Base-by-base conservation (phyloP, 2,888 invertebrate species). In the Homarus gammarus region DNA sequence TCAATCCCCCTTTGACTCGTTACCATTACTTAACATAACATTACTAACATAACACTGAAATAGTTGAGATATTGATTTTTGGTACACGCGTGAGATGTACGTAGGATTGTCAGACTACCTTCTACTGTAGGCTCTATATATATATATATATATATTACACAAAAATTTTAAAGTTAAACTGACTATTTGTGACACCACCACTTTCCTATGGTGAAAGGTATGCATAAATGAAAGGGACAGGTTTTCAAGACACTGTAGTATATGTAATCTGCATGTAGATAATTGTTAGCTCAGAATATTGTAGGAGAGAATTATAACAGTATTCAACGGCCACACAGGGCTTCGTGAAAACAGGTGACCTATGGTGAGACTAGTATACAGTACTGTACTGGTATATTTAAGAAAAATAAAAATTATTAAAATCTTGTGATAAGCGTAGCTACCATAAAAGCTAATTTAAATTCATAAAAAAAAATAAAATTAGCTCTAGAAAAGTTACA, bases 141-240 rank as follows among this genome's bases (percentile, higher is more conserved):
- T 49, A 49, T 56, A 56, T 18, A 56, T 56, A 56, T 15, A 56
- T 18, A 64, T 64, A 56, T 56, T 56, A 56, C 56, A 56, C 22
- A 56, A 56, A 18, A 18, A 44, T 56, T 1, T 64, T 27, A 64
- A 64, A 27, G 27, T 27, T 64, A 64, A 64, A 64, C 64, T 64
- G 64, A 64, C 64, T 64, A 64, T 64, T 64, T 64, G 64, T 64
- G 64, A 64, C 64, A 64, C 22, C 64, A 64, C 64, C n/a, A 64
- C 31, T 64, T 27, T 64, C 64, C 31, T 64, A 64, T 64, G 64
- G 64, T 12, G 64, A 64, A 56, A 56, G 64, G 27, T 27, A 27
- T 64, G 27, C 31, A 5, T 64, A 64, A 64, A 64, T 27, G 15
- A 64, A 64, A 64, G 27, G 64, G 27, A 64, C 31, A 64, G 64